A percentile compares a stretch with the other conserved stretches of the same genome.
These are phyloP conservation scores for Myodes glareolus DNA, from an alignment of 2,113 vertebrate species.

Conservation along the genomic window DNA sequence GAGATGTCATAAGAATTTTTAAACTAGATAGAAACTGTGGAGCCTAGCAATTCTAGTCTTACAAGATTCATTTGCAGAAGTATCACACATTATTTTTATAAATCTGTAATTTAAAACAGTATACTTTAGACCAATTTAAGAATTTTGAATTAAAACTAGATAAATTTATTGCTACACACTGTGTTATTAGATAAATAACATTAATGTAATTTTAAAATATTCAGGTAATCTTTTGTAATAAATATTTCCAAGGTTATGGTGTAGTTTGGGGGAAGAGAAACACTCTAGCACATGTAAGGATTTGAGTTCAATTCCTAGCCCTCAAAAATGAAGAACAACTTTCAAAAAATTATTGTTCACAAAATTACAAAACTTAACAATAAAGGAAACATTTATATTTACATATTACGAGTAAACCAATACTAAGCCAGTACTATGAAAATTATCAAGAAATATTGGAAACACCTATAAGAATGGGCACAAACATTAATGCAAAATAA, in stretches of 20 bases:
- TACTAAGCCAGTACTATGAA: not conserved
- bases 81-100: not conserved
- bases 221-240: slow-evolving; percentile 18
- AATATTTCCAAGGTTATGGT: not conserved
- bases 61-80: slow-evolving; percentile 32
- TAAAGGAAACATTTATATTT: not conserved
- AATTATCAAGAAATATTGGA: not conserved
- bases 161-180: not conserved
- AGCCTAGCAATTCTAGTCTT: not conserved
- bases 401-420: not conserved
- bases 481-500: slow-evolving; percentile 6
- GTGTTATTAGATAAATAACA: not conserved
- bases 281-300: not conserved
- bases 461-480: not conserved
- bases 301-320: not conserved
- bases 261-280: not conserved
- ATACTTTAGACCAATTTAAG: slow-evolving; percentile 42
- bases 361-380: slow-evolving; percentile 26
- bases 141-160: not conserved
- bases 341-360: slow-evolving; percentile 3
- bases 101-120: not conserved
- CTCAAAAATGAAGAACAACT: not conserved
- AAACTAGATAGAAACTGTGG: slow-evolving; percentile 55
- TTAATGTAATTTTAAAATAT: not conserved
- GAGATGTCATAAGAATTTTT: slow-evolving; percentile 75